Conservation (phyloP, 2,797 vertebrate genomes). For the Gymnodraco acuticeps region DNA sequence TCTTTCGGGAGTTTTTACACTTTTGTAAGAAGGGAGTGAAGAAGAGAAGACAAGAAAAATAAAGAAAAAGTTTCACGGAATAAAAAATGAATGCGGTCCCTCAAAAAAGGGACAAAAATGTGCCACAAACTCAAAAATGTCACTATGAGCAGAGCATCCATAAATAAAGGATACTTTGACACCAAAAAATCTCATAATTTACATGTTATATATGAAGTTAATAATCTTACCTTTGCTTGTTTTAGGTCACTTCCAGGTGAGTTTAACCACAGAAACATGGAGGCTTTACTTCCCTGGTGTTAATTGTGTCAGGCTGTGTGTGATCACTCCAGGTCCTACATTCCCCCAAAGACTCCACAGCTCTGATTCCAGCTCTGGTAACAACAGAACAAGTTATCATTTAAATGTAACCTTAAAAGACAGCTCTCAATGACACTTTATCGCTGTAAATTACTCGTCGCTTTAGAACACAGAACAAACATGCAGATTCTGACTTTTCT, state of each 20-base stretch:
- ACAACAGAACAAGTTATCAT: conserved; percentile 6
- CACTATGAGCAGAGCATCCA: not conserved
- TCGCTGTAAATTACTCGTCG: not conserved
- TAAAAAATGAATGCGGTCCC: not conserved
- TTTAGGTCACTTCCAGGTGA: not conserved
- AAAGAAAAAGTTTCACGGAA: not conserved
- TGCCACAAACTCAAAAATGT: not conserved
- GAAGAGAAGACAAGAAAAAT: not conserved
- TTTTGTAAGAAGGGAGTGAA: not conserved
- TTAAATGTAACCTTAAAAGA: not conserved
- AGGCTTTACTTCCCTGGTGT: not conserved
- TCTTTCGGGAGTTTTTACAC: not conserved
- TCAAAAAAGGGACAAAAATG: not conserved
- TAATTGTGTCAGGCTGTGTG: conserved; percentile 47
- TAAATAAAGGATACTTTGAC: too few species aligned
- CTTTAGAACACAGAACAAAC: not conserved
- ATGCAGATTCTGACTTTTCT: not conserved
- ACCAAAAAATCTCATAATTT: not conserved
- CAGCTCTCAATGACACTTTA: not conserved
- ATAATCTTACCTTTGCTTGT: not conserved
- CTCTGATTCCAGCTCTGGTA: not conserved
- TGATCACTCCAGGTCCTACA: conserved; percentile 23
- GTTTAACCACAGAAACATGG: not conserved
- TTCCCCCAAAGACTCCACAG: conserved; percentile 44
- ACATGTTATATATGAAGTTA: not conserved